A percentile compares a stretch with the other conserved stretches of the same genome.
Evolutionary conservation across 2,888 invertebrate genomes (phyloP).

Genomic region (Drosophila nr. perissopoda): DNA sequence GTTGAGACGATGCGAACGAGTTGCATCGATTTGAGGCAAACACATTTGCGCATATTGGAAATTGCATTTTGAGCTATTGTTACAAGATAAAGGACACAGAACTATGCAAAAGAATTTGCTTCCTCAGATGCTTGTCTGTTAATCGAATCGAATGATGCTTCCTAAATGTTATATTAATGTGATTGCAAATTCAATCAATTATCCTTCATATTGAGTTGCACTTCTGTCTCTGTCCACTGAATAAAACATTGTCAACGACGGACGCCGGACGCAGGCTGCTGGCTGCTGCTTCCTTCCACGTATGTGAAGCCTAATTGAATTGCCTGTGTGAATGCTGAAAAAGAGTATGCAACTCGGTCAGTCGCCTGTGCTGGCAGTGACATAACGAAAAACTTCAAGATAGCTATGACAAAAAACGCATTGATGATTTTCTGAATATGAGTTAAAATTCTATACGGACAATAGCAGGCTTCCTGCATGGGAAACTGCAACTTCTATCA

Average conservation of each 20-base stretch:
- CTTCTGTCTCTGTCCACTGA: too few relatives aligned
- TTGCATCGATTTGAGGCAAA: not conserved
- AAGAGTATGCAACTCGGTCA: not conserved
- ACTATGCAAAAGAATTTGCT: not conserved
- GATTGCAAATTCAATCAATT: conserved; percentile 3
- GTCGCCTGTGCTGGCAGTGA: not conserved
- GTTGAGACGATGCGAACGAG: not conserved
- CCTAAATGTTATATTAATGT: not conserved
- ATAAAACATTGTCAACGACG: not conserved
- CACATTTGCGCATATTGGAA: not conserved
- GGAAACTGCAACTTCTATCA: not conserved
- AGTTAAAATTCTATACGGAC: not conserved
- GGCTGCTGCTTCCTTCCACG: not conserved
- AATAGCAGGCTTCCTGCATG: not conserved
- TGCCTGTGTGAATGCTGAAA: not conserved
- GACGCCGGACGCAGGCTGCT: not conserved
- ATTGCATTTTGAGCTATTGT: not conserved
- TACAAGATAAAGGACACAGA: not conserved
- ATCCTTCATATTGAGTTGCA: not conserved
- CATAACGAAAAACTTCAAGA: not conserved
- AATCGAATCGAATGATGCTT: not conserved
- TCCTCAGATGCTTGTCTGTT: not conserved
- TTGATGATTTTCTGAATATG: not conserved
- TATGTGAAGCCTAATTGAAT: not conserved
- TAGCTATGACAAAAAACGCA: not conserved